Conservation (phyloP, 1,140 invertebrate genomes). For the Drosophila punjabiensis region DNA sequence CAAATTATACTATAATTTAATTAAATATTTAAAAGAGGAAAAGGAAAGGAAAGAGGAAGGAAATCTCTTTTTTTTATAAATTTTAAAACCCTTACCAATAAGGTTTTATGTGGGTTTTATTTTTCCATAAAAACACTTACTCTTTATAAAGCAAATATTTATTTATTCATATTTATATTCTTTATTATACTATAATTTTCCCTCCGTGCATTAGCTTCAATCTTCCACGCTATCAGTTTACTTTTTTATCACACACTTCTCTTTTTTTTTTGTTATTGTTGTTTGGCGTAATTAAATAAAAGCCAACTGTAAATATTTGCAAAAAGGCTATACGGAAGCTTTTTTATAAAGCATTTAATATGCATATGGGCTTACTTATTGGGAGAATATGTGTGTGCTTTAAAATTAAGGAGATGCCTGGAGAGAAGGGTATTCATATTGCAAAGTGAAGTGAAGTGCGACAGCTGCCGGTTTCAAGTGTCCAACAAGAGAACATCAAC, state of each 20-base stretch:
- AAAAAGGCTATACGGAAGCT: slow-evolving; percentile 80
- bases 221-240: slow-evolving; percentile 48
- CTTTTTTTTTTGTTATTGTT: slow-evolving; percentile 21
- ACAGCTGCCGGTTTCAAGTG: slow-evolving; percentile 75
- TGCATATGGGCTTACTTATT: slow-evolving; percentile 30
- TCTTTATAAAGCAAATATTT: too few relatives aligned
- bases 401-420: slow-evolving; percentile 23
- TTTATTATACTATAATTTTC: background rate
- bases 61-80: too few relatives aligned
- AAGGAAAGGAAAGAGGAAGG: too few relatives aligned
- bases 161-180: background rate
- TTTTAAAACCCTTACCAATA: too few relatives aligned
- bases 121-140: too few relatives aligned
- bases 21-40: too few relatives aligned
- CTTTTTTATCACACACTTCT: slow-evolving; percentile 43
- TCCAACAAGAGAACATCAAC: slow-evolving; percentile 48
- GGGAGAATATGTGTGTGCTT: slow-evolving; percentile 10
- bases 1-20: too few relatives aligned
- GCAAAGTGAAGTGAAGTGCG: slow-evolving; percentile 78
- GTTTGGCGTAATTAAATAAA: slow-evolving; percentile 68
- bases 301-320: slow-evolving; percentile 80
- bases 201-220: slow-evolving; percentile 6
- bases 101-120: too few relatives aligned
- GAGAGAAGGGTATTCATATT: slow-evolving; percentile 46
- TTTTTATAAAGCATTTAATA: slow-evolving; percentile 61